These are phyloP conservation scores for Pollenia labialis DNA, from an alignment of 2,888 invertebrate species.

Conservation along the genomic window DNA sequence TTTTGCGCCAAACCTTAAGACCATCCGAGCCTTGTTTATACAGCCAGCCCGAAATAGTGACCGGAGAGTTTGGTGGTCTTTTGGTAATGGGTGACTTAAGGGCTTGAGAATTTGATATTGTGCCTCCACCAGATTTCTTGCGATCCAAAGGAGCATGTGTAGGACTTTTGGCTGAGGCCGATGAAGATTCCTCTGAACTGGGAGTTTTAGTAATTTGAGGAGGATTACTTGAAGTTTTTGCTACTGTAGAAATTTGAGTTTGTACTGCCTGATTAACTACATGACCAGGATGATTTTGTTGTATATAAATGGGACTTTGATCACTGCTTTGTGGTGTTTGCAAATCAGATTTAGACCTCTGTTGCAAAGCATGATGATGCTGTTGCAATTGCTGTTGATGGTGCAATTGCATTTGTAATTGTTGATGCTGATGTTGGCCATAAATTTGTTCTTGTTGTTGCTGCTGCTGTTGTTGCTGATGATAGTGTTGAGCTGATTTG, in stretches of 20 bases:
- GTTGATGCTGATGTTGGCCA: conserved; percentile 84
- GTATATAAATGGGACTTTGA: conserved; percentile 83
- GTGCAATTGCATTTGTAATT: conserved; percentile 83
- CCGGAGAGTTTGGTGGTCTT: conserved; percentile 92
- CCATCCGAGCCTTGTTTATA: conserved; percentile 97
- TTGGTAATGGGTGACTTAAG: conserved; percentile 93
- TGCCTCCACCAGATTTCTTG: conserved; percentile 84
- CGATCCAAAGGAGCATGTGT: conserved; percentile 81
- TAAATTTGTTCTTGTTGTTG: conserved; percentile 75
- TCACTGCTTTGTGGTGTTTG: conserved; percentile 82
- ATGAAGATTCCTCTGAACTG: conserved; percentile 82
- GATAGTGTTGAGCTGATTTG: conserved; percentile 75
- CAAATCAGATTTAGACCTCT: conserved; percentile 78
- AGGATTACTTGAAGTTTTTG: conserved; percentile 75
- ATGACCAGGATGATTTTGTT: conserved; percentile 84
- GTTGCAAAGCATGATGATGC: conserved; percentile 80
- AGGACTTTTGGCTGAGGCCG: conserved; percentile 78
- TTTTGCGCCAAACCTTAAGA: conserved; percentile 96
- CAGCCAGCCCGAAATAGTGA: conserved; percentile 94
- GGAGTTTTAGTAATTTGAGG: conserved; percentile 79
- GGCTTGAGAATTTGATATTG: conserved; percentile 85
- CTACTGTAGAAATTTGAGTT: conserved; percentile 82
- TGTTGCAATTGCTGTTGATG: conserved; percentile 81
- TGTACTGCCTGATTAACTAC: conserved; percentile 84
- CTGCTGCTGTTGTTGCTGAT: conserved; percentile 78